A percentile compares a stretch with the other conserved stretches of the same genome.
phyloP scores from a whole-genome alignment of 2,888 invertebrate species.

The Mythimna ferrago region DNA sequence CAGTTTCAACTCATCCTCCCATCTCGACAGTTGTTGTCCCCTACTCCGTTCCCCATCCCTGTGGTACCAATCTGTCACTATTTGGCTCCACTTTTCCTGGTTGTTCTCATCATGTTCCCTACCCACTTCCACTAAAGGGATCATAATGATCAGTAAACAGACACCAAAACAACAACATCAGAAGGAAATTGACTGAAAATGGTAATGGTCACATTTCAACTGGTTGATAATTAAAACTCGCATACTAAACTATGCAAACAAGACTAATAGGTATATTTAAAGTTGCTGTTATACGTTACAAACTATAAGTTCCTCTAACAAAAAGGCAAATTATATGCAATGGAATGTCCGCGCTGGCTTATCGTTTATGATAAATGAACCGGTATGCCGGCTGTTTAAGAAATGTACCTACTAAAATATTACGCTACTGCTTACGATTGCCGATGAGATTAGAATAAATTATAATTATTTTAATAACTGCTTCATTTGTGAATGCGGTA shows the following conservation, averaged over 20 bases:
- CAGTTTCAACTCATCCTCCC: too few relatives aligned
- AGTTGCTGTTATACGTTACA: conserved; percentile 27
- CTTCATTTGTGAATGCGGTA: conserved; percentile 9
- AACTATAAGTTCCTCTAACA: conserved; percentile 42
- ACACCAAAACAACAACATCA: conserved; percentile 17
- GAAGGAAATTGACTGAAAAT: conserved; percentile 32
- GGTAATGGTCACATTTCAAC: conserved; percentile 15
- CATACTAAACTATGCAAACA: conserved; percentile 42
- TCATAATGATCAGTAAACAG: background rate
- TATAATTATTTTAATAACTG: conserved; percentile 27
- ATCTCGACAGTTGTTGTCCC: too few relatives aligned
- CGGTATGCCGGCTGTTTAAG: conserved; percentile 43
- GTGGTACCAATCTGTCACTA: too few relatives aligned
- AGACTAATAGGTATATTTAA: conserved; percentile 45
- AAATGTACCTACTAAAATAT: conserved; percentile 48
- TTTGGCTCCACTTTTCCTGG: too few relatives aligned
- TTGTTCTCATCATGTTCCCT: too few relatives aligned
- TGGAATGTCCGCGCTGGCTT: conserved; percentile 52
- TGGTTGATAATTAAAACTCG: conserved; percentile 27
- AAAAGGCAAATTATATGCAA: conserved; percentile 52
- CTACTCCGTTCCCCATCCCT: too few relatives aligned
- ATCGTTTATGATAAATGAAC: conserved; percentile 54
- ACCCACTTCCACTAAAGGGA: background rate
- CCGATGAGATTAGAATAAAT: conserved; percentile 52
- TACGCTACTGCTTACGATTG: conserved; percentile 41